These are phyloP conservation scores for Benitochromis conjunctus DNA, from an alignment of 2,113 vertebrate genomes.

Conservation along the genomic window DNA sequence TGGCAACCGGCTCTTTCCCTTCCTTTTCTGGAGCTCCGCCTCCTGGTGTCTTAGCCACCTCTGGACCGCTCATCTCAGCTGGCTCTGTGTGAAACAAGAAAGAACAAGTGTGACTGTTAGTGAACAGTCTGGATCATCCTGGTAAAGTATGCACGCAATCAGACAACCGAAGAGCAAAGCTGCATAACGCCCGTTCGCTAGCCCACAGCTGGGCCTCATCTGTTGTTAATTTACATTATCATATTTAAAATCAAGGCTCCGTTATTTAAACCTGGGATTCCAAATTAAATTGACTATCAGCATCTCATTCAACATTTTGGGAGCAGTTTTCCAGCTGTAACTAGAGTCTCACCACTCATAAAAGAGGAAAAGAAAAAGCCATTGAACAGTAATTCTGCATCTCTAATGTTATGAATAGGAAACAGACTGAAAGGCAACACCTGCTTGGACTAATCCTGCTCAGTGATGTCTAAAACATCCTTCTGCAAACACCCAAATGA, in stretches of 20 bases:
- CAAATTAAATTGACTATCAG: background rate
- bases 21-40: conserved; percentile 78
- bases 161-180: background rate
- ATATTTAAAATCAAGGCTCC: background rate
- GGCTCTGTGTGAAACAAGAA: conserved; percentile 65
- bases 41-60: conserved; percentile 75
- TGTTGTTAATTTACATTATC: background rate
- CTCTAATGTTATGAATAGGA: background rate
- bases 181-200: rapidly evolving
- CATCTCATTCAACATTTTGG: background rate
- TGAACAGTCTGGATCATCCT: background rate
- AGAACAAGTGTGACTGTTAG: background rate
- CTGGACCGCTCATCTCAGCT: conserved; percentile 89
- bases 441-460: background rate
- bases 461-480: background rate
- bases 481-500: background rate
- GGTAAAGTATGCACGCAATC: background rate
- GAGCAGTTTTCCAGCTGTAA: background rate
- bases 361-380: background rate
- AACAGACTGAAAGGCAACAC: background rate
- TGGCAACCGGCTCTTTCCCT: conserved; percentile 84
- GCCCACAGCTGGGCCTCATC: background rate
- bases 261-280: background rate
- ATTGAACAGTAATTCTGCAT: background rate
- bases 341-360: background rate